Evolutionary conservation across 2,113 vertebrate species (phyloP).

Genomic region (Struthio camelus): DNA sequence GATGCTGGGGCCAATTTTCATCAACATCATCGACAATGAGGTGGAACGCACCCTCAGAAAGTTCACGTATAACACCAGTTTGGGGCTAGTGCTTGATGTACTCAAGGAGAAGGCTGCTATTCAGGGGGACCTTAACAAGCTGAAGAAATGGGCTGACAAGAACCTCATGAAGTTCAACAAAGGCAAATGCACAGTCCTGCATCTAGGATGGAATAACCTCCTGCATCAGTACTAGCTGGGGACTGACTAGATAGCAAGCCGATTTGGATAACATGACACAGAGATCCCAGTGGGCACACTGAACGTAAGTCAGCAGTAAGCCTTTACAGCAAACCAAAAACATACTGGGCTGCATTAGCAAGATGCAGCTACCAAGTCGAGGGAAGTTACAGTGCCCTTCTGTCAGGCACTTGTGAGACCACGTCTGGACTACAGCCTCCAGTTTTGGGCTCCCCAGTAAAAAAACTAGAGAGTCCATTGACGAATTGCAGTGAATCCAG

Average conservation of each 20-base stretch:
- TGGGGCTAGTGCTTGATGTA: neutral
- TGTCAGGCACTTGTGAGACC: too few relatives aligned
- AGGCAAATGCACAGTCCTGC: neutral
- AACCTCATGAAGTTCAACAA: neutral
- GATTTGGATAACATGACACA: too few relatives aligned
- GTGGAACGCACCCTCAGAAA: neutral
- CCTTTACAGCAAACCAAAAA: neutral
- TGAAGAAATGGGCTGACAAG: neutral
- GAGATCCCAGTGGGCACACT: neutral
- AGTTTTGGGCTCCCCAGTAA: neutral
- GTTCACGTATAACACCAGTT: neutral
- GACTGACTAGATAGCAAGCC: neutral
- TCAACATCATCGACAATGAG: neutral
- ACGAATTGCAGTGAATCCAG: too few relatives aligned
- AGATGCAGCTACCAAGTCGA: too few relatives aligned
- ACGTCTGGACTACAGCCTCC: too few relatives aligned
- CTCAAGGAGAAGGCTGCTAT: neutral
- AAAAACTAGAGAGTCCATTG: too few relatives aligned
- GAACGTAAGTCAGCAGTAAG: neutral
- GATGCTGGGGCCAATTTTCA: neutral
- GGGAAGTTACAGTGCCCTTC: too few relatives aligned
- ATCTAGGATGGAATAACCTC: neutral
- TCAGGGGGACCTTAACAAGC: neutral
- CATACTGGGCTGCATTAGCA: too few relatives aligned
- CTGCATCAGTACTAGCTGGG: neutral